phyloP scores from a whole-genome alignment of 2,113 vertebrate genomes.

The Crotalus helleri region DNA sequence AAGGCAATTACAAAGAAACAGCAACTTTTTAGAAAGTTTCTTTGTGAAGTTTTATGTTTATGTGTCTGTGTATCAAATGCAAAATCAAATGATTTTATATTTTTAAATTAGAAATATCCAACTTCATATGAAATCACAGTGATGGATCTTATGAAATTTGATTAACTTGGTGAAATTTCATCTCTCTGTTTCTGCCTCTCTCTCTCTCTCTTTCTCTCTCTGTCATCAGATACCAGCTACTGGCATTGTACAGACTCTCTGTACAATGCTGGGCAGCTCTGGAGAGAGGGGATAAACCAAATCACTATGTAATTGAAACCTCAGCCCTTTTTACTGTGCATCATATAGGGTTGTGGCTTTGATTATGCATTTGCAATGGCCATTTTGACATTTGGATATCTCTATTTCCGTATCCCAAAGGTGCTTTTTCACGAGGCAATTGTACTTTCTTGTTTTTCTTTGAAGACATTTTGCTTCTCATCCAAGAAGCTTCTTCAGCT shows the following conservation, averaged over 20 bases:
- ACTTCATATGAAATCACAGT: not conserved
- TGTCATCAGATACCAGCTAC: not conserved
- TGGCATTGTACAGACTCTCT: not conserved
- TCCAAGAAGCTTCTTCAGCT: no score
- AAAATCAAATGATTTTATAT: not conserved
- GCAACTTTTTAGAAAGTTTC: not conserved
- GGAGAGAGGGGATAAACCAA: not conserved
- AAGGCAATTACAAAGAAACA: not conserved
- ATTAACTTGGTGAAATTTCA: not conserved
- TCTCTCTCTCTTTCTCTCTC: no score
- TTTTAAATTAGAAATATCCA: not conserved
- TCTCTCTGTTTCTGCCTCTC: not conserved
- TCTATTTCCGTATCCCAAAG: not conserved
- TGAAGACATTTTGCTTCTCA: no score
- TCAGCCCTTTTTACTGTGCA: not conserved
- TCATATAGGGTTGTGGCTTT: not conserved
- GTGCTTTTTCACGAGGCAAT: no score
- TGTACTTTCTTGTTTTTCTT: no score
- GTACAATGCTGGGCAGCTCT: not conserved
- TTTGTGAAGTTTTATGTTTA: not conserved
- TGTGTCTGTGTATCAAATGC: not conserved
- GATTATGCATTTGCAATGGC: not conserved
- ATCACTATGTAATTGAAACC: not conserved
- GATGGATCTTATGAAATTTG: not conserved
- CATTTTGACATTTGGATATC: not conserved